These are phyloP conservation scores for Anas platyrhynchos DNA, from an alignment of 2,113 vertebrate genomes.

Conservation along the genomic window DNA sequence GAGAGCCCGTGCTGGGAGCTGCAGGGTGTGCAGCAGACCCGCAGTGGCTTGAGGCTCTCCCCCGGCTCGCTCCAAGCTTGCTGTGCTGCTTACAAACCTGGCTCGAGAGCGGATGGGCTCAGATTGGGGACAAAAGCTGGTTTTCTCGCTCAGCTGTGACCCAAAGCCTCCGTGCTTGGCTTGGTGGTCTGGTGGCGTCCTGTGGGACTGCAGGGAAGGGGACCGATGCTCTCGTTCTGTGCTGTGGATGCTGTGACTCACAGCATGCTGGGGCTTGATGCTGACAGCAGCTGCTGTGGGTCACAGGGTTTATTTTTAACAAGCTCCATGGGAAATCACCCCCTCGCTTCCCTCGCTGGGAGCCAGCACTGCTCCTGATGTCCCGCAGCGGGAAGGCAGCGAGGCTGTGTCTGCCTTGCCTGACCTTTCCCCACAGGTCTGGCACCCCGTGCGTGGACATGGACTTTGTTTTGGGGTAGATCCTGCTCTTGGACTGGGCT, in stretches of 20 bases:
- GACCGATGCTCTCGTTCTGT: neutral
- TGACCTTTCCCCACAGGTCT: neutral
- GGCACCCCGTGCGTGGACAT: too few species aligned
- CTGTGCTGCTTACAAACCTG: neutral
- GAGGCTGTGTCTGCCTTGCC: neutral
- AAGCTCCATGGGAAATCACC: neutral
- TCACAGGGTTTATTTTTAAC: neutral
- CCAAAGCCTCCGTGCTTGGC: neutral
- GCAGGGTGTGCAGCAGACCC: neutral
- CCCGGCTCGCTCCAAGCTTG: neutral
- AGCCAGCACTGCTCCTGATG: neutral
- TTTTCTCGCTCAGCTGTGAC: neutral
- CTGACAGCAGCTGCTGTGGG: neutral
- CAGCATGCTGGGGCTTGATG: fast-evolving
- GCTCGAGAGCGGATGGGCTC: neutral
- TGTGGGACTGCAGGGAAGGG: neutral
- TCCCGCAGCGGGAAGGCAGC: neutral
- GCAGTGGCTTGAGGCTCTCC: neutral
- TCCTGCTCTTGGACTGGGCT: neutral
- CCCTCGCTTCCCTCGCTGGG: neutral
- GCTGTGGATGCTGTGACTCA: neutral
- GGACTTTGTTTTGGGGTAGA: neutral
- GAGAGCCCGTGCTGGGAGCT: neutral
- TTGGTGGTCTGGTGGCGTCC: neutral
- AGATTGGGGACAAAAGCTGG: too few species aligned